Base-by-base conservation (phyloP, 2,888 invertebrate genomes). In the Megalurothrips usitatus region DNA sequence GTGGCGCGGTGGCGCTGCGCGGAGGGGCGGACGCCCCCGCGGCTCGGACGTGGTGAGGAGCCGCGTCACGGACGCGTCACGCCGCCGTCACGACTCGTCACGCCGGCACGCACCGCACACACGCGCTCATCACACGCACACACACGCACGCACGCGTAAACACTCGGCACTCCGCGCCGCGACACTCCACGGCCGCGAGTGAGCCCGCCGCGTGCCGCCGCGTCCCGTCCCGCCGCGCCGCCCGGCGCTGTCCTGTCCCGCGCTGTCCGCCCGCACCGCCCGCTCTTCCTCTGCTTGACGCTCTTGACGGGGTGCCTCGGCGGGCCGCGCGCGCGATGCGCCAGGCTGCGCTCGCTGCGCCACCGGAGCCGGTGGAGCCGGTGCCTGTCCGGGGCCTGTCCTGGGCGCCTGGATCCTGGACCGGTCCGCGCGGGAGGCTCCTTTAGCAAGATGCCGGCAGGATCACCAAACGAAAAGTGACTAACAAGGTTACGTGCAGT, bases 381-480 rank as follows among this genome's bases (percentile, higher is more conserved):
- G 34, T 43, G 79, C 63, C 68, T 79, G 81, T 19, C 14, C 52
- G 10, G 14, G 3, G 52, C 14, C 52, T 52, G 52, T 23, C 23
- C 82, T 82, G 81, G 82, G 81, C 81, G 82, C 82, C 82, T 81
- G 82, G 82, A 82, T 82, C 34, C 34, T 43, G 34, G 34, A 43
- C 34, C 34, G 82, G 82, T 82, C 82, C 82, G 82, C 83, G 83
- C 81, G 81, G 82, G 83, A 81, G 52, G 19, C 34, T 43, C 14
- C 52, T 52, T n/a, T 58, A 82, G 83, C 83, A 82, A 82, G 82
- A 84, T 84, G 84, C 84, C 89, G 89, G 89, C 89, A 89, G 88
- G 87, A 89, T 89, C 88, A 89, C 88, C 89, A 89, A 90, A 89
- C 90, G 89, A 88, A 90, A 90, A 90, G 90, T 89, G 90, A 90